phyloP scores from a whole-genome alignment of 35 echinoderm and acorn worm species.

The Apostichopus japonicus region DNA sequence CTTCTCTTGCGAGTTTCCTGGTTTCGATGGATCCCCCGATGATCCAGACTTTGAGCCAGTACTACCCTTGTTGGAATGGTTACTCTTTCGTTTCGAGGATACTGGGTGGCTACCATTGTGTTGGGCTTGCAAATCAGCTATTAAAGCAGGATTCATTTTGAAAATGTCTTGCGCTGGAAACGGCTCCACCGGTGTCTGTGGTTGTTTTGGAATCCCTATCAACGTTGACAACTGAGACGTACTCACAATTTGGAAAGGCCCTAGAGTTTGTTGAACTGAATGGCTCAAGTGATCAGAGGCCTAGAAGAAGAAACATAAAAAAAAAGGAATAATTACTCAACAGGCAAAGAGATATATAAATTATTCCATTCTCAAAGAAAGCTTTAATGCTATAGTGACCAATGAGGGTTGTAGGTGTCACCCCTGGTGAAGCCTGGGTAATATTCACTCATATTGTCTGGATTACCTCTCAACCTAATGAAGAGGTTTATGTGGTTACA shows the following conservation, averaged over 20 bases:
- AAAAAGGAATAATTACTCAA: too few species aligned
- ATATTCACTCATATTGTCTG: too few species aligned
- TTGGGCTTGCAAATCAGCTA: neutral
- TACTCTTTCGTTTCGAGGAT: neutral
- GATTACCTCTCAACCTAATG: too few species aligned
- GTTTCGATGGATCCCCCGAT: neutral
- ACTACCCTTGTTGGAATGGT: neutral
- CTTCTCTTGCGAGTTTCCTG: neutral
- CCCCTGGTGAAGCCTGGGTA: too few species aligned
- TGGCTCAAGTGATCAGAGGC: slow-evolving; percentile 27
- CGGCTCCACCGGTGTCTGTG: slow-evolving; percentile 9
- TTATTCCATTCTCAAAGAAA: too few species aligned
- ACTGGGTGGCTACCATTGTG: slow-evolving; percentile 4
- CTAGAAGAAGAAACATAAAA: slow-evolving; percentile 10
- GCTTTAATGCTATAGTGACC: too few species aligned
- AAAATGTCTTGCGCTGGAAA: slow-evolving; percentile 18
- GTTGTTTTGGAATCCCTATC: slow-evolving; percentile 27
- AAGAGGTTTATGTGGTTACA: too few species aligned
- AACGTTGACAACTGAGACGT: slow-evolving; percentile 1
- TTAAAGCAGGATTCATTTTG: neutral
- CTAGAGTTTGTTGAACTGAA: slow-evolving; percentile 28
- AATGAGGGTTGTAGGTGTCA: too few species aligned
- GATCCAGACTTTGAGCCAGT: neutral
- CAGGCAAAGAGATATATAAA: too few species aligned
- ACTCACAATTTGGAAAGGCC: slow-evolving; percentile 5